A percentile compares a stretch with the other conserved stretches of the same genome.
phyloP scores from a whole-genome alignment of 2,113 vertebrate genomes.

The Emydura subglobosa region DNA sequence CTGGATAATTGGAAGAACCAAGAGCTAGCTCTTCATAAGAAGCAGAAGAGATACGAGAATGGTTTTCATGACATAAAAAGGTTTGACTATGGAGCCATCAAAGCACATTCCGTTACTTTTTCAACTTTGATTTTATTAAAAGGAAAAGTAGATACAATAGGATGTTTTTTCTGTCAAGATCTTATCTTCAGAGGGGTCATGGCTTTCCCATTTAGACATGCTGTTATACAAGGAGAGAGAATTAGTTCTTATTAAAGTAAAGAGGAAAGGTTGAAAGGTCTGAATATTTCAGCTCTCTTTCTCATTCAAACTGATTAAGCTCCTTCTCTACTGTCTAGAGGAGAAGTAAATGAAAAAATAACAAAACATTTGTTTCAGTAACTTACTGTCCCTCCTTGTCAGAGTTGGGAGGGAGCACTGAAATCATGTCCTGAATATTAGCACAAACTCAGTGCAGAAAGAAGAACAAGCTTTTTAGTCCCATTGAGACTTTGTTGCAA shows the following conservation, averaged over 20 bases:
- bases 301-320: background rate
- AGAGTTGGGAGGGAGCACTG: background rate
- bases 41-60: background rate
- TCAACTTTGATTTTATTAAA: conserved; percentile 43
- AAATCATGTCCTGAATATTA: background rate
- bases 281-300: background rate
- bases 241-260: conserved; percentile 41
- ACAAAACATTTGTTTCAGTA: background rate
- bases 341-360: conserved; percentile 38
- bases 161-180: conserved; percentile 24
- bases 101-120: conserved; percentile 37
- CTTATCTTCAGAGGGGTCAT: conserved; percentile 37
- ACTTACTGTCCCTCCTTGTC: conserved; percentile 27
- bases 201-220: conserved; percentile 42
- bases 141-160: conserved; percentile 25
- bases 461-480: background rate
- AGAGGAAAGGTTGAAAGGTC: background rate
- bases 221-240: background rate
- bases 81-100: conserved; percentile 36
- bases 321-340: background rate
- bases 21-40: conserved; percentile 33
- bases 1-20: conserved; percentile 41
- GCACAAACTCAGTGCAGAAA: background rate
- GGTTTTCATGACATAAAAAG: conserved; percentile 4
- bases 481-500: conserved; percentile 27